A percentile compares a stretch with the other conserved stretches of the same genome.
Evolutionary conservation across 2,113 vertebrate species (phyloP).

Genomic region (Porphyrio hochstetteri): DNA sequence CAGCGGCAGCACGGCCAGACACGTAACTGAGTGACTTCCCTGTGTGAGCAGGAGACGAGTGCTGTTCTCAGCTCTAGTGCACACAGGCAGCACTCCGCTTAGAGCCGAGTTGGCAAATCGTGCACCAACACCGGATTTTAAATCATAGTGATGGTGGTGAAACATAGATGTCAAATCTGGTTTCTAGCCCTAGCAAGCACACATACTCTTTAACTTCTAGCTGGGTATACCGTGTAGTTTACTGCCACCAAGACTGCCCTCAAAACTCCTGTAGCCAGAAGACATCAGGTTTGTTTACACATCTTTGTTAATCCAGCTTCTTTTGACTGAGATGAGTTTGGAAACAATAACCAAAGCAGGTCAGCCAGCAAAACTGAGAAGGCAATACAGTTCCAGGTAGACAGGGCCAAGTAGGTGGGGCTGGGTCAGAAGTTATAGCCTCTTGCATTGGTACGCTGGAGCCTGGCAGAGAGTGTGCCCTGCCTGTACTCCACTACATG

Average conservation of each 20-base stretch:
- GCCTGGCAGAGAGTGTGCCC: not conserved
- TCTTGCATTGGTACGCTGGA: not conserved
- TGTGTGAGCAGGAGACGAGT: slow-evolving; percentile 6
- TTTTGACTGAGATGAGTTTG: not conserved
- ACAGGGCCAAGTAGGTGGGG: not conserved
- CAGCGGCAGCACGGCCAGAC: slow-evolving; percentile 17
- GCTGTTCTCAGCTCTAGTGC: slow-evolving; percentile 25
- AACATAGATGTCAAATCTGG: not conserved
- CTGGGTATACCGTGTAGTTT: not conserved
- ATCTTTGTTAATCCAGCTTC: not conserved
- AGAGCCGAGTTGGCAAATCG: not conserved
- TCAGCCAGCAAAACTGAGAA: not conserved
- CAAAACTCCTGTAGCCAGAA: not conserved
- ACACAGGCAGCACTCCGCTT: not conserved
- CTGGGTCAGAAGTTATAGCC: not conserved
- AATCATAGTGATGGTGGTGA: not conserved
- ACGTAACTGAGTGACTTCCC: slow-evolving; percentile 43
- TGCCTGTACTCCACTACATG: not conserved
- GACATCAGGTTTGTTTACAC: not conserved
- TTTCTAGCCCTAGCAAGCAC: not conserved
- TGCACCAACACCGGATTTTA: not conserved
- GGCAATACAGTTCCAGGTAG: not conserved
- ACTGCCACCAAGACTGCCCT: not conserved
- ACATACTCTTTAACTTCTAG: not conserved
- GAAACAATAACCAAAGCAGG: not conserved